These are phyloP conservation scores for Himalopsyche kuldschensis DNA, from an alignment of 2,888 invertebrate species.

Conservation along the genomic window DNA sequence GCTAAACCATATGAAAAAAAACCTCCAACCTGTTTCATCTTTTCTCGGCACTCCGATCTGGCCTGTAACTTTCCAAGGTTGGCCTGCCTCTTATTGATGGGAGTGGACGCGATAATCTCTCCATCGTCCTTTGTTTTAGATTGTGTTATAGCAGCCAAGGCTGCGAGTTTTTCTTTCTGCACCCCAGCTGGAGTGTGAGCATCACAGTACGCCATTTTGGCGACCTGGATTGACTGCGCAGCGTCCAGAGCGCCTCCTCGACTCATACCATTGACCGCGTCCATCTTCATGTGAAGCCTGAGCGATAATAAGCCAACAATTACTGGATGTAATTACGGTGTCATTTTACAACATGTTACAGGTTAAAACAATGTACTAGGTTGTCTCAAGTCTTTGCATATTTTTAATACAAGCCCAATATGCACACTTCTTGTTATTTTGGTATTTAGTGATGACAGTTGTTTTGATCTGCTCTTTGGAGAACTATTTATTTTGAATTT, in stretches of 20 bases:
- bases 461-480: too few relatives aligned
- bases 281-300: slow-evolving; percentile 93
- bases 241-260: slow-evolving; percentile 57
- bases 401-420: too few relatives aligned
- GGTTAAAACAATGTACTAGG: neutral
- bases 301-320: neutral
- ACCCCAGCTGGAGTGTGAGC: slow-evolving; percentile 82
- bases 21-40: slow-evolving; percentile 71
- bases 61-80: slow-evolving; percentile 45
- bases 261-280: slow-evolving; percentile 73
- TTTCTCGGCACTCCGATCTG: slow-evolving; percentile 72
- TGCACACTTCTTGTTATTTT: too few relatives aligned
- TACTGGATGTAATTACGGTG: neutral
- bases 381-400: neutral
- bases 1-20: too few relatives aligned
- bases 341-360: neutral
- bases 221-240: slow-evolving; percentile 78
- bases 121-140: neutral
- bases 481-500: too few relatives aligned
- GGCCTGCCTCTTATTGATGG: slow-evolving; percentile 7
- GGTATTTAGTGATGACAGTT: too few relatives aligned
- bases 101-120: neutral
- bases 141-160: neutral
- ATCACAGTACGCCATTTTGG: slow-evolving; percentile 96
- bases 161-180: slow-evolving; percentile 39